Base-by-base conservation (phyloP, 2,113 vertebrate genomes). In the Oplegnathus fasciatus region DNA sequence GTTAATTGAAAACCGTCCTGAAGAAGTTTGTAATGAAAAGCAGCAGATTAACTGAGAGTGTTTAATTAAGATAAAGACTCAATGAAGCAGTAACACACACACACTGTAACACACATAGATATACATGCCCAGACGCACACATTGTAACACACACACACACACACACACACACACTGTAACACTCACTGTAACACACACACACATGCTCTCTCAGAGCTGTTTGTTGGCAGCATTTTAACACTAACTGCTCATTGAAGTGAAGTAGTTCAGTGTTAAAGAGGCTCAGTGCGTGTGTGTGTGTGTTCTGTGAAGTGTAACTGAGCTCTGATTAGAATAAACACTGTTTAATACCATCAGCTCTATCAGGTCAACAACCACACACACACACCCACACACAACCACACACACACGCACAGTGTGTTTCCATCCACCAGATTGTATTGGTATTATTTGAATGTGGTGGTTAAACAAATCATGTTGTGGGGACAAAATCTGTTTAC, bases 11-110 rank as follows among this genome's bases (percentile, higher is more conserved):
- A 89, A 81, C 22, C 70, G 34, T 84, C 42, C 61, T 80, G 79
- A 69, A 81, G 75, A 85, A 80, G 86, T 91, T 78, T 78, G 75
- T 80, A 88, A 88, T 91, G 88, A 83, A 85, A 89, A 89, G 90
- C 88, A 87, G 91, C 80, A 90, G 91, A 91, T 92, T 92, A 91
- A 87, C 86, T 22, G 65, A 70, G 75, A n/a, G 79, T 86, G 89
- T 91, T 92, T 91, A 92, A 92, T 92, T 92, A 92, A 92, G 91
- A 92, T 92, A 92, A 92, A 89, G 88, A 76, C 79, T 86, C 73
- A 90, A 86, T 68, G 78, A 89, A 85, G 87, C 85, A 65, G 58
- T 58, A 72, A 69, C 75, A 82, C 44, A 28, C 58, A 77, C 79
- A 65, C 64, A 13, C 61, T 13, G 24, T 6, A 78, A 57, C 67